Percentiles rank a stretch among this genome's conserved stretches.
Conservation (phyloP, 1,140 invertebrate species). For the Tribolium castaneum region DNA sequence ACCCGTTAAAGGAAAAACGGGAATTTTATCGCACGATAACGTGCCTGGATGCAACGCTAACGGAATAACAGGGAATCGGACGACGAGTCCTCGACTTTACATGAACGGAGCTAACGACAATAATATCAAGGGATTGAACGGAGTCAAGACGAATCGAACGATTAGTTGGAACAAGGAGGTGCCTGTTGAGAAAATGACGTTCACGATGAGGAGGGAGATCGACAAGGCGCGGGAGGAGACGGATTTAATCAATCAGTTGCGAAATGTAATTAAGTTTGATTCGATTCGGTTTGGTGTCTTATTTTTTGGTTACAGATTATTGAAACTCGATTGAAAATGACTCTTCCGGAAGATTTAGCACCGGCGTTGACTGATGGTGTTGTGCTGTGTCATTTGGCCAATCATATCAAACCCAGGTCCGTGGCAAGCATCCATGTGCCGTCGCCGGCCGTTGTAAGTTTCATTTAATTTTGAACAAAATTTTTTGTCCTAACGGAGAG, state of each 20-base stretch:
- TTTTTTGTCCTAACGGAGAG: too few species aligned
- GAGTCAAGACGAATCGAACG: slow-evolving; percentile 66
- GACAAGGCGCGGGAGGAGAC: slow-evolving; percentile 91
- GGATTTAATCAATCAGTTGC: slow-evolving; percentile 84
- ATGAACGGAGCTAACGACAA: slow-evolving; percentile 65
- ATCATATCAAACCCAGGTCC: slow-evolving; percentile 88
- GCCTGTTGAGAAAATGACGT: slow-evolving; percentile 81
- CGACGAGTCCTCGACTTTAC: slow-evolving; percentile 56
- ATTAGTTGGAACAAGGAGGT: slow-evolving; percentile 79
- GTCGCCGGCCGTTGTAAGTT: slow-evolving; percentile 89
- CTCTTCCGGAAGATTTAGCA: slow-evolving; percentile 87
- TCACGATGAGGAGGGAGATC: slow-evolving; percentile 92
- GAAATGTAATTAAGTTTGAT: slow-evolving; percentile 72
- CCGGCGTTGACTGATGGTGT: slow-evolving; percentile 90
- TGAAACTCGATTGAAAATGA: slow-evolving; percentile 89
- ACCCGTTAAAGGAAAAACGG: slow-evolving; percentile 68
- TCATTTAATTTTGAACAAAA: too few species aligned
- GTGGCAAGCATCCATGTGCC: slow-evolving; percentile 95
- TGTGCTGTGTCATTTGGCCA: slow-evolving; percentile 92
- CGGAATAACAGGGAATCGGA: neutral
- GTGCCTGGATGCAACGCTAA: slow-evolving; percentile 57
- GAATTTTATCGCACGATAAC: slow-evolving; percentile 67
- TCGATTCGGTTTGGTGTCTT: slow-evolving; percentile 28
- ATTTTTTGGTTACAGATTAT: slow-evolving; percentile 77
- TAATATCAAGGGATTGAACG: slow-evolving; percentile 61